phyloP scores from a whole-genome alignment of 30 jellyfish, hydroid and myxozoan species.

The Rhopilema esculentum region DNA sequence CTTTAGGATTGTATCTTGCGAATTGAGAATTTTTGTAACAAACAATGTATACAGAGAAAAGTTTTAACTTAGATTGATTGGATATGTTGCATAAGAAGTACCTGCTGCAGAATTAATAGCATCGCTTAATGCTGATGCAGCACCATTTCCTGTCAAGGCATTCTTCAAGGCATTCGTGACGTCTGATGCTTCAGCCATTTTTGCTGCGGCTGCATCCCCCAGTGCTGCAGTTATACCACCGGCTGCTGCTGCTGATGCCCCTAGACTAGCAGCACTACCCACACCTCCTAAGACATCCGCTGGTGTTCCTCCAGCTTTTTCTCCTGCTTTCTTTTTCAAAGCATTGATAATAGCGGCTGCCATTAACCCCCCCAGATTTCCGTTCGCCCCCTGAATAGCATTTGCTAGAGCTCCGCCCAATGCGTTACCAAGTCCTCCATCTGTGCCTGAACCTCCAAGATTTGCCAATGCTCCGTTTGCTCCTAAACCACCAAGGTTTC shows the following conservation, averaged over 20 bases:
- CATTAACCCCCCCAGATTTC: conserved; percentile 32
- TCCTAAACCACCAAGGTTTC: conserved; percentile 14
- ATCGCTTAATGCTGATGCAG: conserved; percentile 53
- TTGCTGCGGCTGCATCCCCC: conserved; percentile 25
- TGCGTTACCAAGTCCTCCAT: conserved; percentile 23
- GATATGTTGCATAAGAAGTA: too few relatives aligned
- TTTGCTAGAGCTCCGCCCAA: conserved; percentile 46
- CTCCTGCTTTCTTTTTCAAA: conserved; percentile 19
- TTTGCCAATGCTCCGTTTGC: conserved; percentile 8
- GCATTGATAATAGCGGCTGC: conserved; percentile 24
- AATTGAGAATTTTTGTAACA: too few relatives aligned
- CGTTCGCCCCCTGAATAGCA: conserved; percentile 10
- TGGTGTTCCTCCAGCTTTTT: conserved; percentile 19
- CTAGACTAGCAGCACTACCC: conserved; percentile 31
- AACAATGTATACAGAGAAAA: too few relatives aligned
- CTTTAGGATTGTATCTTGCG: too few relatives aligned
- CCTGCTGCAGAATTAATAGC: conserved; percentile 72
- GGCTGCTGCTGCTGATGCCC: conserved; percentile 70
- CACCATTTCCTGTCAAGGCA: conserved; percentile 54
- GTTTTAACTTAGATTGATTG: too few relatives aligned
- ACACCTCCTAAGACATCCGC: conserved; percentile 40
- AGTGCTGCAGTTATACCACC: conserved; percentile 36
- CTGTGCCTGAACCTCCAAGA: conserved; percentile 35
- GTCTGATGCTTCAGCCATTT: conserved; percentile 23
- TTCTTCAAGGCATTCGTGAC: conserved; percentile 49